A percentile compares a stretch with the other conserved stretches of the same genome.
These are phyloP conservation scores for Cybosia mesomella DNA, from an alignment of 2,888 invertebrate species.

Conservation along the genomic window DNA sequence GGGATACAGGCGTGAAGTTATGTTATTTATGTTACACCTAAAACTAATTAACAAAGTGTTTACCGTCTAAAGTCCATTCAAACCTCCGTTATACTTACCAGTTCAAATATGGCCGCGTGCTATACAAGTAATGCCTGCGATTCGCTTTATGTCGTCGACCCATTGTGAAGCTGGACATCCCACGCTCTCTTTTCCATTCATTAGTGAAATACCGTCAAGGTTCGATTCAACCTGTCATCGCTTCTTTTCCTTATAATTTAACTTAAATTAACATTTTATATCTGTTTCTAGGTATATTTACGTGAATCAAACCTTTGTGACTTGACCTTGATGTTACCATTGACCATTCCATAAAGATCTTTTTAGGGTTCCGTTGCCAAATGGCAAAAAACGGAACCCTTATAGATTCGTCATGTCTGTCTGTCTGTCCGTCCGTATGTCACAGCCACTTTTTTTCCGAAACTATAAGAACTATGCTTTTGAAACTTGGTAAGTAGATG, in stretches of 20 bases:
- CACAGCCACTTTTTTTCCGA: no score
- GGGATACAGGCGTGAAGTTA: no score
- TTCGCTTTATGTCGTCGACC: background rate
- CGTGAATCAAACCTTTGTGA: background rate
- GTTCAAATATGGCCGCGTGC: background rate
- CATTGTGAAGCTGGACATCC: slow-evolving; percentile 9
- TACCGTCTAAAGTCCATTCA: background rate
- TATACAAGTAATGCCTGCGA: background rate
- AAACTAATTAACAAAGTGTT: background rate
- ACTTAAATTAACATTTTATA: slow-evolving; percentile 6
- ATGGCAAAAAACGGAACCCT: no score
- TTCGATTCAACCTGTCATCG: slow-evolving; percentile 13
- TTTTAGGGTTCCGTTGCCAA: background rate
- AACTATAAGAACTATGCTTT: no score
- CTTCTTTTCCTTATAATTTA: background rate
- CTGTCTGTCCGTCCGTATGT: no score
- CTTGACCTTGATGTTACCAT: background rate
- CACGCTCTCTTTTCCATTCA: slow-evolving; percentile 15
- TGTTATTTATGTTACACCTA: no score
- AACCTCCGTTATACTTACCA: background rate
- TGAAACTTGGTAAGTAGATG: no score
- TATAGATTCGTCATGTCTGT: no score
- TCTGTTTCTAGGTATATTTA: background rate
- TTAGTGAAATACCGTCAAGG: slow-evolving; percentile 6
- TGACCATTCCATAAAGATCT: slow-evolving; percentile 2